Evolutionary conservation across 1,140 invertebrate species (phyloP).

Genomic region (Hetaerina americana): DNA sequence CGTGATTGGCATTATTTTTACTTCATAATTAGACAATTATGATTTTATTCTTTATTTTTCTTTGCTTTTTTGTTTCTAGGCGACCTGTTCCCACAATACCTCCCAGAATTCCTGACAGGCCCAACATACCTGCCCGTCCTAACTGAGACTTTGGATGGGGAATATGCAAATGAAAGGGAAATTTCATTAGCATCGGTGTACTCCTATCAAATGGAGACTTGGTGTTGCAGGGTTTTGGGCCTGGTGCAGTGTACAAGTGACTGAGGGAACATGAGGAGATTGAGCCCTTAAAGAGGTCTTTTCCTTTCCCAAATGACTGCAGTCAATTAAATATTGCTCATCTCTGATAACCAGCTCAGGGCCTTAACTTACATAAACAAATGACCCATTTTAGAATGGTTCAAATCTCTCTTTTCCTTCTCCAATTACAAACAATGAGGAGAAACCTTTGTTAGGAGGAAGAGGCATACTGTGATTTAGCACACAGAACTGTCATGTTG

Average conservation of each 20-base stretch:
- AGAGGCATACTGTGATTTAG: no score
- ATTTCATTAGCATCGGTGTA: neutral
- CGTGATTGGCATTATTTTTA: neutral
- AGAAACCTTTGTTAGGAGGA: no score
- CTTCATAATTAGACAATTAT: neutral
- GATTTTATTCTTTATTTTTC: conserved; percentile 1
- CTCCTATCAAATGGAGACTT: neutral
- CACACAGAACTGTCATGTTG: no score
- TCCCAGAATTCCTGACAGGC: neutral
- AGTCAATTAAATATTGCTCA: neutral
- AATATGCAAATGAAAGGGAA: neutral
- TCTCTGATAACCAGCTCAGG: neutral
- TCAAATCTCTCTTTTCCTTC: no score
- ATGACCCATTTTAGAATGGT: no score
- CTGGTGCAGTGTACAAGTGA: neutral
- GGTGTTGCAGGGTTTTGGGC: neutral
- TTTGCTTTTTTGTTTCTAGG: neutral
- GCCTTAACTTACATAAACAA: no score
- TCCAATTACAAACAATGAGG: no score
- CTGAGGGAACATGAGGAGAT: neutral
- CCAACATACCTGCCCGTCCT: neutral
- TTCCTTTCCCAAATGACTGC: neutral
- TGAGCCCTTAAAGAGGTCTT: neutral
- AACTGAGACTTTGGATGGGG: neutral
- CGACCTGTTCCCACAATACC: neutral